A percentile compares a stretch with the other conserved stretches of the same genome.
phyloP scores from a whole-genome alignment of 2,888 invertebrate genomes.

The Scaptomyza parva region DNA sequence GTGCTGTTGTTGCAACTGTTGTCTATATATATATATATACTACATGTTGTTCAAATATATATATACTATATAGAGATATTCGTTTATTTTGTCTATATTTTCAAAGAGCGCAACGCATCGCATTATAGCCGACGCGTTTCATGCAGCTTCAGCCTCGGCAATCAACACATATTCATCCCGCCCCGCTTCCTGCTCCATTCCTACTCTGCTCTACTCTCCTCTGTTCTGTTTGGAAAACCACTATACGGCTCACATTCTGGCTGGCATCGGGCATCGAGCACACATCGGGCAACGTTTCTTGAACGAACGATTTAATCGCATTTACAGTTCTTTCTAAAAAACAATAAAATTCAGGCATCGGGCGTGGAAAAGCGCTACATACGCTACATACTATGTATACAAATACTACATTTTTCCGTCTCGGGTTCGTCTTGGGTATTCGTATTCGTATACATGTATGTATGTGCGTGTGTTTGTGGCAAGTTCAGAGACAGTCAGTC shows the following conservation, averaged over 20 bases:
- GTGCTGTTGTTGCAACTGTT: constrained; percentile 52
- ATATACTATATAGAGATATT: constrained; percentile 8
- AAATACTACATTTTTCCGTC: constrained; percentile 34
- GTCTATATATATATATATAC: constrained; percentile 35
- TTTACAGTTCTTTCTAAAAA: constrained; percentile 83
- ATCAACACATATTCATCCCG: neutral
- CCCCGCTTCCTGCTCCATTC: constrained; percentile 27
- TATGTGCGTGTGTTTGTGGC: constrained; percentile 57
- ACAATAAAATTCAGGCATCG: constrained; percentile 76
- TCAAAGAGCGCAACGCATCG: constrained; percentile 73
- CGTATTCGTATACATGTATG: constrained; percentile 10
- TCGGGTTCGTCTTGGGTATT: constrained; percentile 40
- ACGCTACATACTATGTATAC: constrained; percentile 13
- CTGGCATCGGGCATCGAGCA: constrained; percentile 34
- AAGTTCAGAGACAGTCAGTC: constrained; percentile 67
- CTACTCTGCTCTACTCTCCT: constrained; percentile 31
- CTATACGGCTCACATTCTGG: constrained; percentile 74
- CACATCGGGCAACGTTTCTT: constrained; percentile 36
- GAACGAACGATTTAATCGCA: constrained; percentile 65
- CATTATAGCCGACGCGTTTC: constrained; percentile 69
- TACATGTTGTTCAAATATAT: constrained; percentile 15
- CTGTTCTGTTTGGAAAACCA: constrained; percentile 67
- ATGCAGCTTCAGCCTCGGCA: constrained; percentile 59
- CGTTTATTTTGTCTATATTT: constrained; percentile 21
- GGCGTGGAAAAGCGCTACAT: constrained; percentile 72